Evolutionary conservation across 2,797 vertebrate species (phyloP), one percentile per base, ranked within the genome.

Genomic region (Chelon auratus): DNA sequence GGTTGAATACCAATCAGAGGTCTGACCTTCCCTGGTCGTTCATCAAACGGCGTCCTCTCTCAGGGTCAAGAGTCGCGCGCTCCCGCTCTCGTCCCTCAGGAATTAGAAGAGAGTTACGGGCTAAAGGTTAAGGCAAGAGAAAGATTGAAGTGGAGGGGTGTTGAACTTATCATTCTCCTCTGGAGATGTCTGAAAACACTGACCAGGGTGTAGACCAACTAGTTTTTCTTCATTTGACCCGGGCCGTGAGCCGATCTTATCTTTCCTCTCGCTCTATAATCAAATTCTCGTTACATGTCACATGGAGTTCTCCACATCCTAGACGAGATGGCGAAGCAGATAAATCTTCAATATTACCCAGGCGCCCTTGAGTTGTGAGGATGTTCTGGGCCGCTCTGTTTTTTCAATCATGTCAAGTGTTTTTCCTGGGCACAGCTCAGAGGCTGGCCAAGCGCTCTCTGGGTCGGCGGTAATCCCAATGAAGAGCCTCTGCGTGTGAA

Each of bases 341-440:
- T 86, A 67, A 72, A 42, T 80, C 70, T 5, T 45, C 54, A 20
- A 0, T 22, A 18, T 80, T 33, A 33, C 14, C 52, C 42, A 62
- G 42, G n/a, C 70, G 0, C 64, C 78, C 24, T 9, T 5, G n/a
- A 39, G 57, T 61, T 58, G 60, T n/a, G 61, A 77, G 78, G 87
- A 88, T 87, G 82, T 84, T 72, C 66, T 83, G 76, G 68, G 43
- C 52, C 1, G 18, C 37, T 91, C 90, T 93, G 93, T 81, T 93
- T 92, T 91, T 81, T 81, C 87, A 92, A 93, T 94, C 90, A 93
- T 52, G 81, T 88, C 88, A 90, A 92, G 85, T 93, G 88, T 89
- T 93, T 93, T 94, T 93, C 86, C 90, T 84, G 82, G 90, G 90
- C 86, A 89, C 56, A 9, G 58, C 72, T 80, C 61, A 20, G 81